Evolutionary conservation across 2,113 vertebrate genomes (phyloP), one percentile per base, ranked within the genome.

Genomic region (Tragulus kanchil): DNA sequence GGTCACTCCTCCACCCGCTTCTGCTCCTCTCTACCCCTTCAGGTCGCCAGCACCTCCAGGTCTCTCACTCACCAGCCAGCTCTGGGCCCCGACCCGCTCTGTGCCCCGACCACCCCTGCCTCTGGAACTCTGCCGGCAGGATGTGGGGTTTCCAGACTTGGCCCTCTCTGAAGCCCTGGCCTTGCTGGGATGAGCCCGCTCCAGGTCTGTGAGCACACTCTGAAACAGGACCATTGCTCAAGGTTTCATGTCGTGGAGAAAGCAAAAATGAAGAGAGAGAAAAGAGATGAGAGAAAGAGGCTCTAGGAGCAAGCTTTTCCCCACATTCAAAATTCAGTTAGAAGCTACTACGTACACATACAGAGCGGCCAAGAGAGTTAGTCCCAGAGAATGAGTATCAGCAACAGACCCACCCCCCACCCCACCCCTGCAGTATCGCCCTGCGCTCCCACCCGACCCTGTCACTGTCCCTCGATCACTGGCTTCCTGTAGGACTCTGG

Each of bases 391-490:
- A 67, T 5, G n/a, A 75, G 21, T 5, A 0, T 36, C 54, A 25
- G 15, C 4, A 45, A 52, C 13, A 19, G 26, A 50, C 6, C 19
- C 3, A 13, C 5, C 28, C 15, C 23, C 9, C 6, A 0, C 54
- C 15, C 71, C 0, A 1, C 3, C 50, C 48, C n/a, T 36, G 6
- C 0, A 0, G 11, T 21, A 21, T 8, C 4, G 4, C 21, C 54
- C 16, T 45, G 64, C 17, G 12, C 81, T 61, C 77, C 95, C 36
- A 73, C 25, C 42, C 26, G 31, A 52, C 42, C 26, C 36, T 13
- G 16, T 25, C 64, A 52, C 21, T 13, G 45, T 9, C 17, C 77
- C 15, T 3, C 2, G 84, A 3, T 1, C 23, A 8, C 31, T 21
- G 6, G 8, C 17, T 77, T 59, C 16, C 12, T 21, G 8, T 2